Conservation (phyloP, 2,888 invertebrate species). For the Tribolium freemani region DNA sequence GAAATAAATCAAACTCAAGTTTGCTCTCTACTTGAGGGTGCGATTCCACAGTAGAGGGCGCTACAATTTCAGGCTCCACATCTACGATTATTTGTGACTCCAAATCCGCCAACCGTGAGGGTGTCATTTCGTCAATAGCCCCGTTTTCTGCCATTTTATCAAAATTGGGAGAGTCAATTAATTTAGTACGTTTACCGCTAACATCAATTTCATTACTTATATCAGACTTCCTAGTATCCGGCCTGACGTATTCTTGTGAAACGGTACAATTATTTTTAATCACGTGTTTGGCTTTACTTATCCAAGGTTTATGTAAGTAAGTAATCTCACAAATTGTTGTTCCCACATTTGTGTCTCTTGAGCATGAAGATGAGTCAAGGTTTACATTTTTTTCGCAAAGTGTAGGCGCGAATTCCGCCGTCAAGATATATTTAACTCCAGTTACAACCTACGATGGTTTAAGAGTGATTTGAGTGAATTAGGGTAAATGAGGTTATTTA, state of each 20-base stretch:
- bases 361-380: constrained; percentile 64
- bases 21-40: not conserved
- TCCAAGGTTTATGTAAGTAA: constrained; percentile 78
- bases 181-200: constrained; percentile 20
- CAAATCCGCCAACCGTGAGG: constrained; percentile 57
- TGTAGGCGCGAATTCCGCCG: constrained; percentile 69
- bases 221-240: constrained; percentile 54
- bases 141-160: constrained; percentile 63
- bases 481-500: constrained; percentile 60
- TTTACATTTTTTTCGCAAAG: constrained; percentile 53
- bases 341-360: constrained; percentile 54
- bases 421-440: constrained; percentile 73
- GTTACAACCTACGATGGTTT: constrained; percentile 71
- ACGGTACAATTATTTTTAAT: constrained; percentile 77
- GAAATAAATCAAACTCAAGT: not conserved
- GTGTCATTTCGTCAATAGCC: constrained; percentile 56
- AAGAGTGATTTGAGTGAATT: constrained; percentile 1
- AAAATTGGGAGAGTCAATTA: constrained; percentile 49
- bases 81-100: constrained; percentile 62
- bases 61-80: not conserved
- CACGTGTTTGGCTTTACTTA: constrained; percentile 74
- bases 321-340: constrained; percentile 71
- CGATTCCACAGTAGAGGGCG: not conserved
- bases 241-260: constrained; percentile 68
- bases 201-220: constrained; percentile 62